Conservation (phyloP, 2,888 invertebrate species). For the Thymelicus acteon region DNA sequence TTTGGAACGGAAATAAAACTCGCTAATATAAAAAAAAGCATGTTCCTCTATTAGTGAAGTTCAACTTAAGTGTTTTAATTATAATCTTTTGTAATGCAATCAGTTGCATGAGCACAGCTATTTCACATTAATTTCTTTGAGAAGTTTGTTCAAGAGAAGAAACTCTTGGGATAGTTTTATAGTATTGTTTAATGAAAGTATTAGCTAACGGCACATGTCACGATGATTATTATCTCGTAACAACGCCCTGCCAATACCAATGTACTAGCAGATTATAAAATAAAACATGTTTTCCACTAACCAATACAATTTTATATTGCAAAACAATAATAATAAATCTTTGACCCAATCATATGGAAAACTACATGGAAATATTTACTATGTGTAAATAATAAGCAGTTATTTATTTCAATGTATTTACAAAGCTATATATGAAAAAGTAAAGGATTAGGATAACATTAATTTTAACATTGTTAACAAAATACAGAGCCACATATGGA, state of each 20-base stretch:
- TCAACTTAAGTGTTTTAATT: conserved; percentile 70
- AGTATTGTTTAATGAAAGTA: conserved; percentile 17
- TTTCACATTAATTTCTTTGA: conserved; percentile 64
- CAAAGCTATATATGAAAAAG: conserved; percentile 5
- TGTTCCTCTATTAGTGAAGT: conserved; percentile 75
- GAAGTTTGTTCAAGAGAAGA: neutral
- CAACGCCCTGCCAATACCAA: neutral
- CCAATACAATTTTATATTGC: conserved; percentile 35
- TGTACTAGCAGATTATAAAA: conserved; percentile 15
- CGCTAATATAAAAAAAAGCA: conserved; percentile 72
- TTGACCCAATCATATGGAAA: conserved; percentile 23
- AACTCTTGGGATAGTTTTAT: too few relatives aligned
- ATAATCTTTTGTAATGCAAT: conserved; percentile 53
- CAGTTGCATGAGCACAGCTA: conserved; percentile 66
- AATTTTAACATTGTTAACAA: conserved; percentile 7
- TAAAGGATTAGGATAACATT: neutral
- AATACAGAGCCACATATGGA: neutral
- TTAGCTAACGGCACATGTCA: conserved; percentile 26
- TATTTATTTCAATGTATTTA: conserved; percentile 18
- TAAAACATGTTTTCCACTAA: conserved; percentile 29
- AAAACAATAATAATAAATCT: conserved; percentile 31
- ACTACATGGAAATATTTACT: conserved; percentile 18
- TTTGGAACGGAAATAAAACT: conserved; percentile 60
- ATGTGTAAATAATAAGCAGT: conserved; percentile 12
- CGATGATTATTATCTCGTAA: neutral